phyloP scores from a whole-genome alignment of 2,888 invertebrate species.

The Geophilus truncorum region DNA sequence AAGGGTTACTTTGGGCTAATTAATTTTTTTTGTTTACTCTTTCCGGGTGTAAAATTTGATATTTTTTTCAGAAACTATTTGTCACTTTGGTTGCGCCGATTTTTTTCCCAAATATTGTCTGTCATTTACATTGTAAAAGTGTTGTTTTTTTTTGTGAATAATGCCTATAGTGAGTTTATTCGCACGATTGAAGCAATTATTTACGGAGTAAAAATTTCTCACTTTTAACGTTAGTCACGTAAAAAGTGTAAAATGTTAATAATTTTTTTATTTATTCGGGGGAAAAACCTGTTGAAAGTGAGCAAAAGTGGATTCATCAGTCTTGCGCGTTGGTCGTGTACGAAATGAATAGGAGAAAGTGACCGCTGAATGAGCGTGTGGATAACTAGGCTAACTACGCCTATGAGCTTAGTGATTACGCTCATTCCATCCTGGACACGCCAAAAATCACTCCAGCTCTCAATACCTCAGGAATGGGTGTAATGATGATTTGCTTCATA shows the following conservation, averaged over 20 bases:
- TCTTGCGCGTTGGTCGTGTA: too few species aligned
- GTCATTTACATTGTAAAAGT: neutral
- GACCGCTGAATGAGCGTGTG: neutral
- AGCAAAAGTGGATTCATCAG: too few species aligned
- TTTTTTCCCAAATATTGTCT: neutral
- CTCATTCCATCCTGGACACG: too few species aligned
- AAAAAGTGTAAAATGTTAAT: too few species aligned
- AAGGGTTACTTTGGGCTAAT: neutral
- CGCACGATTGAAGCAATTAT: neutral
- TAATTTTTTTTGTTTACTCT: neutral
- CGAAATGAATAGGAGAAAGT: neutral
- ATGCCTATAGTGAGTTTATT: neutral
- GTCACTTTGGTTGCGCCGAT: neutral
- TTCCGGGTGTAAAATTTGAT: neutral
- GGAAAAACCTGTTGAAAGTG: too few species aligned
- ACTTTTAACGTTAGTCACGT: neutral
- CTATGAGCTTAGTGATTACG: too few species aligned
- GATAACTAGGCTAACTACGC: neutral
- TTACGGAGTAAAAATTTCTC: neutral
- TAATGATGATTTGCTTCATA: too few species aligned
- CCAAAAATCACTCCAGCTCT: too few species aligned
- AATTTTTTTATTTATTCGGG: too few species aligned
- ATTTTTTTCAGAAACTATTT: neutral
- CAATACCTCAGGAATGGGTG: too few species aligned
- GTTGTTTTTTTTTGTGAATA: neutral